phyloP scores from a whole-genome alignment of 2,888 invertebrate genomes.

The Atherix ibis region DNA sequence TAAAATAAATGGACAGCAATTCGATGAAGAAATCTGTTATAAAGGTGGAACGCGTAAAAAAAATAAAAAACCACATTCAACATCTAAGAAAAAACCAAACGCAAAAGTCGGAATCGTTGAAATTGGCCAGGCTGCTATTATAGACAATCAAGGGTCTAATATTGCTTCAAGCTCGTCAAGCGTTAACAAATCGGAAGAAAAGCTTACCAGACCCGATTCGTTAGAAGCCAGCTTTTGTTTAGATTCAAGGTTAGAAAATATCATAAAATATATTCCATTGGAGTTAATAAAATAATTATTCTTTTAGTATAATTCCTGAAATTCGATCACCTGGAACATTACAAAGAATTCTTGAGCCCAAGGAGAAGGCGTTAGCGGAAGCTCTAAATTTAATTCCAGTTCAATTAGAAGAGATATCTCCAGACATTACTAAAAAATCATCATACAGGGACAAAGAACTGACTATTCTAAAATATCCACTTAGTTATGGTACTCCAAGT shows the following conservation, averaged over 20 bases:
- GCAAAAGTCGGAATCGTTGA: constrained; percentile 24
- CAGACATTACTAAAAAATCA: constrained; percentile 17
- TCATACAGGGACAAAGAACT: constrained; percentile 3
- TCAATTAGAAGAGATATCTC: constrained; percentile 18
- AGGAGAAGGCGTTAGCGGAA: constrained; percentile 44
- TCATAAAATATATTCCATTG: not conserved
- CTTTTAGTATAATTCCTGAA: constrained; percentile 38
- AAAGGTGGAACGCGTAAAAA: constrained; percentile 37
- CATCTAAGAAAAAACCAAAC: constrained; percentile 8
- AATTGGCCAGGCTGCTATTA: constrained; percentile 21
- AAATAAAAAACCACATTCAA: constrained; percentile 19
- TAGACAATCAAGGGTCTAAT: too few species aligned
- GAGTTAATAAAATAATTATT: too few species aligned
- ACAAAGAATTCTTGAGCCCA: constrained; percentile 53
- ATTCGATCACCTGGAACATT: constrained; percentile 47
- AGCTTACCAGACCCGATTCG: constrained; percentile 28
- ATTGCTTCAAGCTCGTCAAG: constrained; percentile 1
- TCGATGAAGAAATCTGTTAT: constrained; percentile 51
- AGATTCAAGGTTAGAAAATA: constrained; percentile 15
- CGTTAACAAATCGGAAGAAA: constrained; percentile 9
- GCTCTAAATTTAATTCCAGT: constrained; percentile 22
- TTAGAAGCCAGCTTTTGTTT: constrained; percentile 35
- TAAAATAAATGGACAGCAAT: constrained; percentile 56
- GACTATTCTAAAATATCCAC: constrained; percentile 6
- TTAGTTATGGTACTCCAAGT: constrained; percentile 8